Conservation (phyloP, 2,888 invertebrate species). For the Phalera bucephala region DNA sequence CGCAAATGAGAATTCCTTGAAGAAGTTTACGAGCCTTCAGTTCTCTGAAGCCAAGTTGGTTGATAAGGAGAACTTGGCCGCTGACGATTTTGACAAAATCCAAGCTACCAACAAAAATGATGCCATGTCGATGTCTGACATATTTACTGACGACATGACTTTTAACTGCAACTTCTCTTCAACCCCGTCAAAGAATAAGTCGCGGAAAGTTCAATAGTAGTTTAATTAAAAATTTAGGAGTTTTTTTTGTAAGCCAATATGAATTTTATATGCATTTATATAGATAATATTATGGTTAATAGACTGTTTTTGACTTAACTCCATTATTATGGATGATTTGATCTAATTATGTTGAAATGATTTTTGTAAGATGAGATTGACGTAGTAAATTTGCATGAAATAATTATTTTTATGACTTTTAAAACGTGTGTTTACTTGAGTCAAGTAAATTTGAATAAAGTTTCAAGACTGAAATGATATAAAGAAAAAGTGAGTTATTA, state of each 20-base stretch:
- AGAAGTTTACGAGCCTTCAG: slow-evolving; percentile 45
- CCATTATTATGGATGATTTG: slow-evolving; percentile 63
- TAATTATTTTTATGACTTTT: slow-evolving; percentile 45
- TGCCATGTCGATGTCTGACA: slow-evolving; percentile 72
- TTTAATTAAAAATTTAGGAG: slow-evolving; percentile 8
- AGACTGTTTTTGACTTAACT: slow-evolving; percentile 48
- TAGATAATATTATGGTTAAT: slow-evolving; percentile 38
- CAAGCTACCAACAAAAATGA: slow-evolving; percentile 56
- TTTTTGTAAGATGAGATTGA: slow-evolving; percentile 30
- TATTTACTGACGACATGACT: slow-evolving; percentile 70
- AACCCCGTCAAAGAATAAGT: slow-evolving; percentile 74
- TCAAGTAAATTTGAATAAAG: slow-evolving; percentile 59
- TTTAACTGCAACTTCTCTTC: slow-evolving; percentile 76
- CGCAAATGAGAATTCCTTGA: slow-evolving; percentile 39
- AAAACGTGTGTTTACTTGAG: slow-evolving; percentile 51
- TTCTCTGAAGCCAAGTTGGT: slow-evolving; percentile 56
- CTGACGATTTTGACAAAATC: slow-evolving; percentile 56
- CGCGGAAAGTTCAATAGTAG: slow-evolving; percentile 56
- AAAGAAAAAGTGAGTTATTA: slow-evolving; percentile 11
- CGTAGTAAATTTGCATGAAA: slow-evolving; percentile 54
- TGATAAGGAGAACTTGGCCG: slow-evolving; percentile 60
- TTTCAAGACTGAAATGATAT: slow-evolving; percentile 46
- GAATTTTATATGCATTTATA: slow-evolving; percentile 65
- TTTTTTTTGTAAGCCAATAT: slow-evolving; percentile 33
- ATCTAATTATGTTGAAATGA: slow-evolving; percentile 44